Conservation (phyloP, 2,113 vertebrate species). For the Phaethornis superciliosus region DNA sequence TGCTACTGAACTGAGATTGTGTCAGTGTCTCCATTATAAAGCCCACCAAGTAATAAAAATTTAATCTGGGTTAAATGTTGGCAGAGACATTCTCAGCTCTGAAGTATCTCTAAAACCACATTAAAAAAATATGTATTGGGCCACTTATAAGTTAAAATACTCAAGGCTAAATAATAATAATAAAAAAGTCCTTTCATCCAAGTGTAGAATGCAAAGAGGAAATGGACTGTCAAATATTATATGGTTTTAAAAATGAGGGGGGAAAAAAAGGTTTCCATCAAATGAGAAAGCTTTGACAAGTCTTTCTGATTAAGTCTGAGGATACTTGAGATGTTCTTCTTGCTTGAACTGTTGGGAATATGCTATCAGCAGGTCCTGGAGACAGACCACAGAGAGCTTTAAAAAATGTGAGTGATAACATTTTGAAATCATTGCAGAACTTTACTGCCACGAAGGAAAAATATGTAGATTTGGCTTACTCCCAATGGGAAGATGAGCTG, state of each 20-base stretch:
- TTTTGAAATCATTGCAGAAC: slow-evolving; percentile 67
- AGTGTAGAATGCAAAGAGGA: slow-evolving; percentile 16
- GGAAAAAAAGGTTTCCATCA: background rate
- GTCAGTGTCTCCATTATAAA: background rate
- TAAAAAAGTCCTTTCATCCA: slow-evolving; percentile 52
- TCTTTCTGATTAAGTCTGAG: slow-evolving; percentile 39
- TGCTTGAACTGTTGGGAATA: background rate
- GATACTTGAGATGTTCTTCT: slow-evolving; percentile 17
- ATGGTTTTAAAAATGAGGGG: slow-evolving; percentile 24
- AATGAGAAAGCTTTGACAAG: slow-evolving; percentile 30
- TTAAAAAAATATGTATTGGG: slow-evolving; percentile 17
- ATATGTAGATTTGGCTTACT: slow-evolving; percentile 75
- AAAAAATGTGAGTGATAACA: slow-evolving; percentile 65
- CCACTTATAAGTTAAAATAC: slow-evolving; percentile 36
- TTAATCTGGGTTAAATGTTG: slow-evolving; percentile 33
- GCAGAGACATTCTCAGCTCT: background rate
- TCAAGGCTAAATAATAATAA: slow-evolving; percentile 59
- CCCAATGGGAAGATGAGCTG: slow-evolving; percentile 70
- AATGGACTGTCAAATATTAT: slow-evolving; percentile 35
- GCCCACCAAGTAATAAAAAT: slow-evolving; percentile 22
- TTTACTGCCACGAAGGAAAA: slow-evolving; percentile 67
- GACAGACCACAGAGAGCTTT: slow-evolving; percentile 41
- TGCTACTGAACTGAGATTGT: background rate
- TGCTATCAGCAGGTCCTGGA: slow-evolving; percentile 31
- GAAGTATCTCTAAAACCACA: slow-evolving; percentile 35